Evolutionary conservation across 2,113 vertebrate genomes (phyloP).

Genomic region (Grallaria varia): DNA sequence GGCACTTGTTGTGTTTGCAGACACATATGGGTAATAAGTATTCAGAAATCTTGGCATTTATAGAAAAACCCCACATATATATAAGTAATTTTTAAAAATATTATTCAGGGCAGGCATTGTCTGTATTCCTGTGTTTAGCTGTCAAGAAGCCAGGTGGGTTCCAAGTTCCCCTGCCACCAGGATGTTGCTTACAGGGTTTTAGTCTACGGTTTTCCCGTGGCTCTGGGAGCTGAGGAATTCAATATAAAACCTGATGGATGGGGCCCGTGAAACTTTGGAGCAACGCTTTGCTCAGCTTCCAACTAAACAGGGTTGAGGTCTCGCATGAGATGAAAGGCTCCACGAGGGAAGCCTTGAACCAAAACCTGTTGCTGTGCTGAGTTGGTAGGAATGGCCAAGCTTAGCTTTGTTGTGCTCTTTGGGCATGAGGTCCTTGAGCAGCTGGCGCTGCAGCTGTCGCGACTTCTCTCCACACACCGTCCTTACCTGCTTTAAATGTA

Average conservation of each 20-base stretch:
- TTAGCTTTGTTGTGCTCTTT: background rate
- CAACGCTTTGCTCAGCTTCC: rapidly evolving
- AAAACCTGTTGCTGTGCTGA: background rate
- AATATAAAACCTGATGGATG: background rate
- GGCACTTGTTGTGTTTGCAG: background rate
- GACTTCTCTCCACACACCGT: background rate
- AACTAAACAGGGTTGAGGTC: background rate
- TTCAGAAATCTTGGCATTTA: background rate
- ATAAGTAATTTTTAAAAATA: too few species aligned
- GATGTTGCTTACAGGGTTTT: background rate
- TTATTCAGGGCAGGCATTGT: background rate
- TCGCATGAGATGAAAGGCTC: background rate
- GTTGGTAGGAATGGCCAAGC: background rate
- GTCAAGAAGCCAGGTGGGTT: background rate
- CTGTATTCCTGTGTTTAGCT: background rate
- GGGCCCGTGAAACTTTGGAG: background rate
- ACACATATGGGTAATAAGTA: background rate
- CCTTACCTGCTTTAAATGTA: conserved; percentile 27
- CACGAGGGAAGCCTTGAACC: background rate
- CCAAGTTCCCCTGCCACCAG: background rate
- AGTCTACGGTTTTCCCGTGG: background rate
- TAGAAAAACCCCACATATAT: background rate
- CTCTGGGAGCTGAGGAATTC: background rate
- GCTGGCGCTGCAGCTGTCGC: background rate
- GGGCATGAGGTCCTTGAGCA: background rate